These are phyloP conservation scores for Branchinecta lindahli DNA, from an alignment of 1,140 invertebrate genomes.

Conservation along the genomic window DNA sequence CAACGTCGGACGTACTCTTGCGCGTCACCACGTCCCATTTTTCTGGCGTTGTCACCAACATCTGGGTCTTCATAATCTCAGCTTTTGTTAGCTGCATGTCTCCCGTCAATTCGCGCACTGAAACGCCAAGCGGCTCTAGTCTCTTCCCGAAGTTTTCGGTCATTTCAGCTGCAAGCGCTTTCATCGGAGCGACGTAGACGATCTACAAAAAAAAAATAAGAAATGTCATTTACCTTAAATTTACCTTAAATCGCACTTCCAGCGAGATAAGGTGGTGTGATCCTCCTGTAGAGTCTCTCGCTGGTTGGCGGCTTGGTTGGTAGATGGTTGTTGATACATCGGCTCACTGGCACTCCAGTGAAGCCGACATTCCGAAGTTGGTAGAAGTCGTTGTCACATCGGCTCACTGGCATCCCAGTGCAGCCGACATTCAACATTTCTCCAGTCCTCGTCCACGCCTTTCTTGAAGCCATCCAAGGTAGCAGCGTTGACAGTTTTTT, in stretches of 20 bases:
- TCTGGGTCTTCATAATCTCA: conserved; percentile 90
- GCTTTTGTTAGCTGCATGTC: conserved; percentile 93
- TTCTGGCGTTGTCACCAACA: conserved; percentile 96
- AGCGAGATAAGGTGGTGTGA: too few relatives aligned
- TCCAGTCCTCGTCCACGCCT: too few relatives aligned
- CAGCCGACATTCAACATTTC: too few relatives aligned
- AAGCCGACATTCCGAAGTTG: too few relatives aligned
- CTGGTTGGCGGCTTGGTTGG: too few relatives aligned
- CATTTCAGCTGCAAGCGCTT: conserved; percentile 97
- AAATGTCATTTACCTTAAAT: background rate
- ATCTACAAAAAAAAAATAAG: conserved; percentile 42
- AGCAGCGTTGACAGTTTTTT: too few relatives aligned
- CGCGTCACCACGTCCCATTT: conserved; percentile 99
- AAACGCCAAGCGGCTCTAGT: conserved; percentile 55
- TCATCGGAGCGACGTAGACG: conserved; percentile 98
- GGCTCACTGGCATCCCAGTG: too few relatives aligned
- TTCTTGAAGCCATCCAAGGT: too few relatives aligned
- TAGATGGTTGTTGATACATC: too few relatives aligned
- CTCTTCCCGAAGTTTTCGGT: conserved; percentile 78
- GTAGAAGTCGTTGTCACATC: too few relatives aligned
- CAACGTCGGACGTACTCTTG: conserved; percentile 77
- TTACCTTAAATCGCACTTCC: too few relatives aligned
- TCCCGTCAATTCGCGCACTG: conserved; percentile 84
- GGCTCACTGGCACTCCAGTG: conserved; percentile 18
- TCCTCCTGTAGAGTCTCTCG: too few relatives aligned